These are phyloP conservation scores for Brachyhypopomus gauderio DNA, from an alignment of 2,113 vertebrate genomes.

Conservation along the genomic window DNA sequence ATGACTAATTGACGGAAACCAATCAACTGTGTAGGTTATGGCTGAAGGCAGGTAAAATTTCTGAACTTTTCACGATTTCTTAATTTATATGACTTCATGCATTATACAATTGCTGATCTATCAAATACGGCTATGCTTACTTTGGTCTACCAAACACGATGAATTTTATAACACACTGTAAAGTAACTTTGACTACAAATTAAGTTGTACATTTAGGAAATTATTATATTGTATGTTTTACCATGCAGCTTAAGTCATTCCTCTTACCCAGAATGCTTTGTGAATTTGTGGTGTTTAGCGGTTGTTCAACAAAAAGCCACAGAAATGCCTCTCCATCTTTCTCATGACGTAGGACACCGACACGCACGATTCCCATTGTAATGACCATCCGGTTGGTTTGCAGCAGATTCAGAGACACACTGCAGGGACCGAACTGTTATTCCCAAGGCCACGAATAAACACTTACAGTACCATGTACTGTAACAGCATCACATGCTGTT, in stretches of 20 bases:
- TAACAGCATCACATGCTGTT: too few relatives aligned
- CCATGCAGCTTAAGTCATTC: background rate
- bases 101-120: background rate
- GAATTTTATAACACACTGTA: background rate
- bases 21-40: too few relatives aligned
- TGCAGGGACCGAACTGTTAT: constrained; percentile 22
- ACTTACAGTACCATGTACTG: background rate
- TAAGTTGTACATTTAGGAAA: too few relatives aligned
- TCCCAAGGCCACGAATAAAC: background rate
- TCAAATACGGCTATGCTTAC: background rate
- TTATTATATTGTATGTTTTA: too few relatives aligned
- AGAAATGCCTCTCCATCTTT: constrained; percentile 42
- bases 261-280: constrained; percentile 62
- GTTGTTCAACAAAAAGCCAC: constrained; percentile 66
- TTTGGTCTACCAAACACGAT: background rate
- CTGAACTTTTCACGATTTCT: too few relatives aligned
- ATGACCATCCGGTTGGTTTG: constrained; percentile 59
- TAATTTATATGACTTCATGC: too few relatives aligned
- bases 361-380: constrained; percentile 35
- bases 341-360: constrained; percentile 62
- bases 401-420: constrained; percentile 50
- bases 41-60: too few relatives aligned
- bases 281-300: constrained; percentile 12
- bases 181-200: too few relatives aligned
- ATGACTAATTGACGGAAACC: too few relatives aligned